Conservation (phyloP, 2,797 vertebrate genomes). For the Brachymystax lenok region DNA sequence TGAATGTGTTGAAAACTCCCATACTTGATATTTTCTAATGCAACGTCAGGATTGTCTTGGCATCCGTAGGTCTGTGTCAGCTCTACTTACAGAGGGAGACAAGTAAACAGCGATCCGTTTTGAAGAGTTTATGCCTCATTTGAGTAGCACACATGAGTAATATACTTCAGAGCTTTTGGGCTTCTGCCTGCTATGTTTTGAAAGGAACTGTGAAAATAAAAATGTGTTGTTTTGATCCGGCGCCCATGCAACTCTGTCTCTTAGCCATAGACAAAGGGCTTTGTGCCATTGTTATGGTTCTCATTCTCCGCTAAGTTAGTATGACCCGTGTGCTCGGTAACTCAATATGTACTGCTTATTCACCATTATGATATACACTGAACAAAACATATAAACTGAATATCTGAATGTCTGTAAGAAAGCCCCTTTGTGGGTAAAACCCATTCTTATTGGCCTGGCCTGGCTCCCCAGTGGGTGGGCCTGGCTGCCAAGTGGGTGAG, state of each 20-base stretch:
- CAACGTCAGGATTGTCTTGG: neutral
- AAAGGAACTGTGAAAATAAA: neutral
- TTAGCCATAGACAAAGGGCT: slow-evolving; percentile 5
- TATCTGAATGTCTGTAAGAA: too few relatives aligned
- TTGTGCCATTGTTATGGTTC: slow-evolving; percentile 19
- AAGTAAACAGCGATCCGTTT: neutral
- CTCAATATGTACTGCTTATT: neutral
- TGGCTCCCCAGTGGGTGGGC: too few relatives aligned
- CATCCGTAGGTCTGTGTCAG: neutral
- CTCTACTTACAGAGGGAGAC: neutral
- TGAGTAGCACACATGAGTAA: neutral
- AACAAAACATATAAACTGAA: too few relatives aligned
- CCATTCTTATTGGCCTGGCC: too few relatives aligned
- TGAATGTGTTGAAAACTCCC: neutral
- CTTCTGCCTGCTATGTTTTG: neutral
- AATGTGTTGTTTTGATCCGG: neutral
- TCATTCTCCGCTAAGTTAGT: slow-evolving; percentile 23
- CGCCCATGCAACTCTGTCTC: slow-evolving; percentile 5
- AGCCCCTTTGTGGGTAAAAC: too few relatives aligned
- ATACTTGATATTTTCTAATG: neutral
- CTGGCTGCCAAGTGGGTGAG: too few relatives aligned
- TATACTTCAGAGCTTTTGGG: neutral
- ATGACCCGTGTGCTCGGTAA: slow-evolving; percentile 22
- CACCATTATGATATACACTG: slow-evolving; percentile 8
- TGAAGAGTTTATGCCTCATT: neutral